These are phyloP conservation scores for Leiothrix lutea DNA, from an alignment of 2,113 vertebrate genomes.

Conservation along the genomic window DNA sequence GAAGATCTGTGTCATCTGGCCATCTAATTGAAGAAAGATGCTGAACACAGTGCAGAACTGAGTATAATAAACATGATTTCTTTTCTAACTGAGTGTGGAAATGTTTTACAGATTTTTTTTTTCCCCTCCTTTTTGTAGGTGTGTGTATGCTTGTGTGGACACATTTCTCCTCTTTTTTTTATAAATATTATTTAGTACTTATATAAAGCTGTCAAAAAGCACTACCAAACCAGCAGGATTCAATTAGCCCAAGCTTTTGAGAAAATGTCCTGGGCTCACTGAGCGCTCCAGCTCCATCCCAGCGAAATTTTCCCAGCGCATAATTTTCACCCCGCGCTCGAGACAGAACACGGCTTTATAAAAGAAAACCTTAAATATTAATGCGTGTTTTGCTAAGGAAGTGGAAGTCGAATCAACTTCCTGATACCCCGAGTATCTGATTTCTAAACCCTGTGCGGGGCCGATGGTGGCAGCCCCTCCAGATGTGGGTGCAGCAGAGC, in stretches of 20 bases:
- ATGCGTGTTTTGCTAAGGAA: conserved; percentile 88
- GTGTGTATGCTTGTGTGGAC: not conserved
- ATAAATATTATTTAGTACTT: conserved; percentile 56
- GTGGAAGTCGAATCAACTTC: conserved; percentile 90
- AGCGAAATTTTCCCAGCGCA: conserved; percentile 60
- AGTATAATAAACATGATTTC: conserved; percentile 35
- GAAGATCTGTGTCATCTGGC: conserved; percentile 40
- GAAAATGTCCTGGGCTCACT: conserved; percentile 36
- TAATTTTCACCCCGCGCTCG: conserved; percentile 68
- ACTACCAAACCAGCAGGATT: conserved; percentile 67
- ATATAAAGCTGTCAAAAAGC: conserved; percentile 56
- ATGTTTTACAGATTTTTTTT: conserved; percentile 36
- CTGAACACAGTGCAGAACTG: not conserved
- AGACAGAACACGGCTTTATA: conserved; percentile 76
- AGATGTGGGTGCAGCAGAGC: conserved; percentile 78
- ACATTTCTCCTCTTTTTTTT: conserved; percentile 42
- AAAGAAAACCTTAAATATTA: conserved; percentile 82
- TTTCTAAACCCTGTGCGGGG: conserved; percentile 78
- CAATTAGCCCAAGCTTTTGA: conserved; percentile 42
- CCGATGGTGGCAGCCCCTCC: conserved; percentile 74
- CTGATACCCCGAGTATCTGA: conserved; percentile 86
- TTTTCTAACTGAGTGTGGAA: conserved; percentile 53
- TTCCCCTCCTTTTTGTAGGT: conserved; percentile 35
- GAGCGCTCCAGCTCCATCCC: conserved; percentile 56
- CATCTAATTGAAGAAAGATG: conserved; percentile 67